Conservation (phyloP, 1,140 invertebrate species). For the Calliphora vicina region DNA sequence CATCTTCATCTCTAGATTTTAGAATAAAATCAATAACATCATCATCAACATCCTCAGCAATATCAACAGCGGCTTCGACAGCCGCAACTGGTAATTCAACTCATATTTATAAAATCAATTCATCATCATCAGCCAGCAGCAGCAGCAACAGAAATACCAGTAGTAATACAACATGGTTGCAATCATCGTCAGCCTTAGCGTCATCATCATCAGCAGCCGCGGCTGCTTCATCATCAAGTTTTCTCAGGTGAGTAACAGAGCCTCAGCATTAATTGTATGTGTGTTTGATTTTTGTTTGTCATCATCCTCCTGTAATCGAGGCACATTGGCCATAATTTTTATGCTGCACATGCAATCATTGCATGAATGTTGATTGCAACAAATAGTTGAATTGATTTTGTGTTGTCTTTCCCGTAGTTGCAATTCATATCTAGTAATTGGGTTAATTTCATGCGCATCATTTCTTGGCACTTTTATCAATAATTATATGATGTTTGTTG, state of each 20-base stretch:
- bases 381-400: background rate
- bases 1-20: conserved; percentile 30
- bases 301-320: background rate
- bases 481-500: background rate
- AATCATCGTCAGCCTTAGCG: background rate
- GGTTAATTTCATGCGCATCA: background rate
- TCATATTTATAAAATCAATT: conserved; percentile 46
- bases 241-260: conserved; percentile 13
- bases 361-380: background rate
- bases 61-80: background rate
- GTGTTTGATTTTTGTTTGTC: background rate
- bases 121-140: conserved; percentile 36
- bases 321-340: background rate
- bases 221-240: conserved; percentile 22
- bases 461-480: conserved; percentile 9
- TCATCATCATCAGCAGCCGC: conserved; percentile 39
- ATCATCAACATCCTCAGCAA: conserved; percentile 40
- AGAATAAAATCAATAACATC: conserved; percentile 33
- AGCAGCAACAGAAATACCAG: background rate
- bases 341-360: background rate
- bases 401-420: background rate
- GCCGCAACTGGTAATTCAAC: conserved; percentile 34
- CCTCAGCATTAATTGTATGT: background rate
- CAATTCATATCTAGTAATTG: background rate
- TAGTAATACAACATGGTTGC: background rate